Evolutionary conservation across 2,888 invertebrate genomes (phyloP).

Genomic region (Blera fallax): DNA sequence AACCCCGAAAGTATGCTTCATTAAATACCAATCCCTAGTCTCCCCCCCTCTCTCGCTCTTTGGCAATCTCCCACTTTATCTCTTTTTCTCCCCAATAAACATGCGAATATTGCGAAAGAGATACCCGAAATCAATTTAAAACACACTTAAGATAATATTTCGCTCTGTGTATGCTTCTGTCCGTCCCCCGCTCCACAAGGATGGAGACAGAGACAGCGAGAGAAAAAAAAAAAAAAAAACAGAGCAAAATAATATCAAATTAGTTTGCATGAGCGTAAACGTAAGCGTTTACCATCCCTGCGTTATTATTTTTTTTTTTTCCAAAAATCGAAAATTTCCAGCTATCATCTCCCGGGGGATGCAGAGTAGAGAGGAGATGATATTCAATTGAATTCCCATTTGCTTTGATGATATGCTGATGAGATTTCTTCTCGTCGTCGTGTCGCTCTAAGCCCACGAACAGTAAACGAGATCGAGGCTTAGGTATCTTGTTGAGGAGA

Average conservation of each 20-base stretch:
- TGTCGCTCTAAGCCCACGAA: not conserved
- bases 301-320: not conserved
- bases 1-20: constrained; percentile 63
- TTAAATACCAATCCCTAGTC: constrained; percentile 58
- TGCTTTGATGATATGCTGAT: constrained; percentile 69
- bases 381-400: constrained; percentile 65
- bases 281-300: constrained; percentile 27
- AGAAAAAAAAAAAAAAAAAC: not conserved
- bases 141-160: constrained; percentile 54
- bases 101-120: constrained; percentile 54
- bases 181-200: not conserved
- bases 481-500: constrained; percentile 37
- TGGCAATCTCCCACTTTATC: constrained; percentile 15
- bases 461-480: constrained; percentile 23
- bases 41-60: not conserved
- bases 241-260: constrained; percentile 59
- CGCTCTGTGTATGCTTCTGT: not conserved
- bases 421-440: constrained; percentile 39
- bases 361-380: not conserved
- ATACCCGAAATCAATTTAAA: constrained; percentile 66
- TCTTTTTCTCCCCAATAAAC: constrained; percentile 44
- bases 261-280: constrained; percentile 48
- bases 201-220: too few species aligned
- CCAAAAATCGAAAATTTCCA: constrained; percentile 50
- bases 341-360: not conserved